These are phyloP conservation scores for Lycia hirtaria DNA, from an alignment of 2,888 invertebrate species.

Conservation along the genomic window DNA sequence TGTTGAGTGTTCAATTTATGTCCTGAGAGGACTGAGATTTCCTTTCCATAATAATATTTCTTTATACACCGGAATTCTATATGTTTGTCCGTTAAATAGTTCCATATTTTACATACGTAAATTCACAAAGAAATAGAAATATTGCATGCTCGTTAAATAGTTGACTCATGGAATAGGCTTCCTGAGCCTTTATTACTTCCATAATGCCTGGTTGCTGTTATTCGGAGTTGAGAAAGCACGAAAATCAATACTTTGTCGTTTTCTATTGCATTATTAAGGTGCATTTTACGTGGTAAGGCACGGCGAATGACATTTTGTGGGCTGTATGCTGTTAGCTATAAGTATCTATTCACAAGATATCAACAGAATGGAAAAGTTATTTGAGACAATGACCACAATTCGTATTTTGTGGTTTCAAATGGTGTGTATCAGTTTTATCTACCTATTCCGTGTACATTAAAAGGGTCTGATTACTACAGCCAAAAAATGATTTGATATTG, in stretches of 20 bases:
- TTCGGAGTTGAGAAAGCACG: slow-evolving; percentile 36
- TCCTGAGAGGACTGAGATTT: slow-evolving; percentile 30
- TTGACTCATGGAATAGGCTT: slow-evolving; percentile 7
- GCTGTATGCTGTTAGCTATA: slow-evolving; percentile 41
- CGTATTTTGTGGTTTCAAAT: slow-evolving; percentile 15
- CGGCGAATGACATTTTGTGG: slow-evolving; percentile 32
- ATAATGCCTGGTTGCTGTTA: slow-evolving; percentile 24
- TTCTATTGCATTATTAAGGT: slow-evolving; percentile 37
- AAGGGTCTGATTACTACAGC: not conserved
- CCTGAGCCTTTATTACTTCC: slow-evolving; percentile 10
- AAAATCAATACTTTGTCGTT: slow-evolving; percentile 45
- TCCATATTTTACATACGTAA: slow-evolving; percentile 7
- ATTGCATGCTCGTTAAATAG: slow-evolving; percentile 9
- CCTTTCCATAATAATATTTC: slow-evolving; percentile 11
- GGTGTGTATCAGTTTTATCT: not conserved
- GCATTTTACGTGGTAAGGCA: slow-evolving; percentile 16
- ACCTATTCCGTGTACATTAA: not conserved
- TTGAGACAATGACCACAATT: slow-evolving; percentile 60
- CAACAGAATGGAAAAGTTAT: slow-evolving; percentile 52
- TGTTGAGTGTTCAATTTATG: slow-evolving; percentile 36
- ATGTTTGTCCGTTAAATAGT: slow-evolving; percentile 9
- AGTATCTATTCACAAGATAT: slow-evolving; percentile 37
- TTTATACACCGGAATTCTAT: slow-evolving; percentile 6
- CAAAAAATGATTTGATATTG: not conserved
- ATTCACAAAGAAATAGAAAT: slow-evolving; percentile 10